Conservation (phyloP, 2,113 vertebrate genomes). For the Gorilla gorilla region DNA sequence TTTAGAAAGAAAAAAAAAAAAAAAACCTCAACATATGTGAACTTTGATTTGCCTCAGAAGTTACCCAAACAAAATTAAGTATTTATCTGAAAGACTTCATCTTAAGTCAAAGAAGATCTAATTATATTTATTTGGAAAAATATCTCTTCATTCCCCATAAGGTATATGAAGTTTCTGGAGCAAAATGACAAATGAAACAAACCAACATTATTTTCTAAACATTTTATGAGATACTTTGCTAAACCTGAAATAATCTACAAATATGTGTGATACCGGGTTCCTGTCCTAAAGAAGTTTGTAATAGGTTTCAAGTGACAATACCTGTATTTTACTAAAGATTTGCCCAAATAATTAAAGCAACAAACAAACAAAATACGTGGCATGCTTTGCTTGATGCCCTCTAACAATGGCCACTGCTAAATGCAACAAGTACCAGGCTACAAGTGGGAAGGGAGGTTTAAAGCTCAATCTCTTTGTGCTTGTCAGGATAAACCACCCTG, state of each 20-base stretch:
- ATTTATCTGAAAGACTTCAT: neutral
- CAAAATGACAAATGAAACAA: neutral
- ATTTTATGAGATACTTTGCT: slow-evolving; percentile 7
- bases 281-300: neutral
- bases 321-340: neutral
- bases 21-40: neutral
- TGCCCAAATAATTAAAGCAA: neutral
- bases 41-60: neutral
- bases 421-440: neutral
- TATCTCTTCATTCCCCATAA: neutral
- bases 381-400: neutral
- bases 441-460: neutral
- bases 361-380: neutral
- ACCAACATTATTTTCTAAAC: neutral
- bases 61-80: neutral
- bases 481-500: neutral
- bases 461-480: neutral
- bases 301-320: neutral
- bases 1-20: neutral
- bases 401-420: neutral
- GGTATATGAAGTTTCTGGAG: neutral
- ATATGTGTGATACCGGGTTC: neutral
- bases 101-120: neutral
- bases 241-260: neutral
- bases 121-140: neutral